Evolutionary conservation across 1,140 invertebrate genomes (phyloP).

Genomic region (Drosophila persimilis): DNA sequence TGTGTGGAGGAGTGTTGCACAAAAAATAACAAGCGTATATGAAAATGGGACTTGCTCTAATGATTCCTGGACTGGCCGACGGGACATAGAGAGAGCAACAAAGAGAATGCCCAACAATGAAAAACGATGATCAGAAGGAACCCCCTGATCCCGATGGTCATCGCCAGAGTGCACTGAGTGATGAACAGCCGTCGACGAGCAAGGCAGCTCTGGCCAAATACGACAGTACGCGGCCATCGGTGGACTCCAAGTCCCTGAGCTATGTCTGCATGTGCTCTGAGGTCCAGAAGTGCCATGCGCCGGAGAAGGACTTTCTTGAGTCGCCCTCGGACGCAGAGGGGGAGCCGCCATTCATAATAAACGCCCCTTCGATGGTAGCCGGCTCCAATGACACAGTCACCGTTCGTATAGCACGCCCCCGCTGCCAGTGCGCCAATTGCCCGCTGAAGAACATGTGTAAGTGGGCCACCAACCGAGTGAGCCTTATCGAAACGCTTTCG

Average conservation of each 20-base stretch:
- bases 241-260: slow-evolving; percentile 19
- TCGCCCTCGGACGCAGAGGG: slow-evolving; percentile 31
- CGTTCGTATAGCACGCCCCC: slow-evolving; percentile 46
- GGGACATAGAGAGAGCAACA: slow-evolving; percentile 38
- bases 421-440: slow-evolving; percentile 74
- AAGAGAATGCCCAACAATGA: slow-evolving; percentile 6
- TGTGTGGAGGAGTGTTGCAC: background rate
- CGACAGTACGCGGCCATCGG: slow-evolving; percentile 5
- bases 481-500: slow-evolving; percentile 68
- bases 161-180: background rate
- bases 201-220: background rate
- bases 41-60: slow-evolving; percentile 55
- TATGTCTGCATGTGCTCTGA: slow-evolving; percentile 57
- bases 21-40: slow-evolving; percentile 2
- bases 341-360: slow-evolving; percentile 24
- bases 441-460: slow-evolving; percentile 76
- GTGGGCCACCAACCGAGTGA: slow-evolving; percentile 22
- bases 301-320: slow-evolving; percentile 39
- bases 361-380: slow-evolving; percentile 16
- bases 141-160: background rate
- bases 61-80: slow-evolving; percentile 19
- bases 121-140: background rate
- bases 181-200: slow-evolving; percentile 28
- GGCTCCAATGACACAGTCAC: slow-evolving; percentile 45
- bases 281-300: slow-evolving; percentile 32